These are phyloP conservation scores for Corythaeola cristata DNA, from an alignment of 2,113 vertebrate species.

Conservation along the genomic window DNA sequence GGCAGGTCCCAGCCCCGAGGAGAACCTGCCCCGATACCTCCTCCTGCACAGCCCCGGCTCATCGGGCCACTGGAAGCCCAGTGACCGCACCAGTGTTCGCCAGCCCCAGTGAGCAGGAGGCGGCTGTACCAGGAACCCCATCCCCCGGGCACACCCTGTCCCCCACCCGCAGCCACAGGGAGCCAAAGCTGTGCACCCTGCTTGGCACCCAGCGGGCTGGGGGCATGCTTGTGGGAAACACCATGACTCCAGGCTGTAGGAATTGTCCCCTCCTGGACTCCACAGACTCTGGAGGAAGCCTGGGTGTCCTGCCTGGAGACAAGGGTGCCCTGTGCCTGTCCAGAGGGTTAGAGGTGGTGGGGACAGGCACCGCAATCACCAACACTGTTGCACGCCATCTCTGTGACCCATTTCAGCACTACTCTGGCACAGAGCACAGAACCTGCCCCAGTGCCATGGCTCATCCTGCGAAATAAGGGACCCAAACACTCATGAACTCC, in stretches of 20 bases:
- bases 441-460: fast-evolving
- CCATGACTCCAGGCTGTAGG: background rate
- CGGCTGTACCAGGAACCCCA: background rate
- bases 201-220: background rate
- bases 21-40: background rate
- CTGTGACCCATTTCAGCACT: background rate
- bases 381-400: background rate
- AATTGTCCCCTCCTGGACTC: background rate
- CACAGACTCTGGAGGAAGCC: background rate
- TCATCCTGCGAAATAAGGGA: background rate
- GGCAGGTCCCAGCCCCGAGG: background rate
- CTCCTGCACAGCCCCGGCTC: background rate
- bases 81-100: background rate
- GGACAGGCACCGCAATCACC: background rate
- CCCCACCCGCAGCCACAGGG: background rate
- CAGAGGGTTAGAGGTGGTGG: background rate
- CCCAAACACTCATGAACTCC: background rate
- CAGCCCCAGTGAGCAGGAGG: background rate
- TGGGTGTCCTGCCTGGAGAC: background rate
- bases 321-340: background rate
- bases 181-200: background rate
- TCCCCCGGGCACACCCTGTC: background rate
- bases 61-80: background rate
- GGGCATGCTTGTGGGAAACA: background rate
- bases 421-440: background rate